Conservation (phyloP, 2,888 invertebrate species). For the Tigriopus californicus region DNA sequence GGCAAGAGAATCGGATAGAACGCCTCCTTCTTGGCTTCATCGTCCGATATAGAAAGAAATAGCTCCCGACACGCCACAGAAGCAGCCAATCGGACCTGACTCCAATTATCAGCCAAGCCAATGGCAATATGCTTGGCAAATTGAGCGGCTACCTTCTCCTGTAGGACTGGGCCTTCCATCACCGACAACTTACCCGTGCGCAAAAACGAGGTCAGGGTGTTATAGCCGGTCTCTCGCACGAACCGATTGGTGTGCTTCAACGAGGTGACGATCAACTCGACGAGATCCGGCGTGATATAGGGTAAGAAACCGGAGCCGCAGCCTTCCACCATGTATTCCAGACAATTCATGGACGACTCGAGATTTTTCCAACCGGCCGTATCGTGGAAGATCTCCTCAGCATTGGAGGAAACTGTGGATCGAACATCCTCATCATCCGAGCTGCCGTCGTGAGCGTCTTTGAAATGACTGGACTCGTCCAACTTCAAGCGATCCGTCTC, state of each 20-base stretch:
- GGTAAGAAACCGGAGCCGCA: conserved; percentile 23
- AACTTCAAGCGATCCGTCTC: not conserved
- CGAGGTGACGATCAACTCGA: conserved; percentile 31
- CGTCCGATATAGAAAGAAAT: conserved; percentile 26
- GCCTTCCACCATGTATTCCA: conserved; percentile 32
- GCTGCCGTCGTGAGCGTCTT: too few relatives aligned
- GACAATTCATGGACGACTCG: conserved; percentile 36
- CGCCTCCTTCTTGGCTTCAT: conserved; percentile 25
- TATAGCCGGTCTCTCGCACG: conserved; percentile 31
- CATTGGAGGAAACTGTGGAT: conserved; percentile 16
- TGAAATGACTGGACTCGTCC: too few relatives aligned
- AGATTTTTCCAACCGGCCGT: conserved; percentile 35
- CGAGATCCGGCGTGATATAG: conserved; percentile 24
- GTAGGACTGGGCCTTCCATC: not conserved
- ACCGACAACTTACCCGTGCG: not conserved
- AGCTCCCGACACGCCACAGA: conserved; percentile 34
- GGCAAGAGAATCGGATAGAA: conserved; percentile 33
- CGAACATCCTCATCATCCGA: not conserved
- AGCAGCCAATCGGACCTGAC: conserved; percentile 34
- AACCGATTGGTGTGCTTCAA: conserved; percentile 34
- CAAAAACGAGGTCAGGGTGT: conserved; percentile 4
- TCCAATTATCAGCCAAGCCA: conserved; percentile 37
- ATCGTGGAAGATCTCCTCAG: conserved; percentile 34
- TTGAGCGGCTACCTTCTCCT: not conserved
- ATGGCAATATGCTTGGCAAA: conserved; percentile 28